A percentile compares a stretch with the other conserved stretches of the same genome.
These are phyloP conservation scores for Actinia equina DNA, from an alignment of 64 coral and sea anemone genomes.

Conservation along the genomic window DNA sequence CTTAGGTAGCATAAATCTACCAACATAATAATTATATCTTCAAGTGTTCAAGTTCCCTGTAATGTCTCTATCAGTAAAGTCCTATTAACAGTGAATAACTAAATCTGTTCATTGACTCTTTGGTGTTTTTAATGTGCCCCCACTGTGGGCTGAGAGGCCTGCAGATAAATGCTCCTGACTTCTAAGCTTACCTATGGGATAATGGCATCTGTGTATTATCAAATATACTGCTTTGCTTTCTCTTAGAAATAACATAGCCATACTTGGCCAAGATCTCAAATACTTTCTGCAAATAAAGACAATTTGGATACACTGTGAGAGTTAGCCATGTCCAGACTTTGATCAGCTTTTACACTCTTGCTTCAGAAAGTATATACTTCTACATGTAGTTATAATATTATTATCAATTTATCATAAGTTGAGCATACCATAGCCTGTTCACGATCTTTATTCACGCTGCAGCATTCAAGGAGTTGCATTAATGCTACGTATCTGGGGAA, in stretches of 20 bases:
- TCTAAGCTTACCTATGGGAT: slow-evolving; percentile 17
- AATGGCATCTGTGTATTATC: slow-evolving; percentile 18
- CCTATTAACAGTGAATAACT: too few relatives aligned
- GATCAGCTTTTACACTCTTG: too few relatives aligned
- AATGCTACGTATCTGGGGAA: slow-evolving; percentile 8
- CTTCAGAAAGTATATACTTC: background rate
- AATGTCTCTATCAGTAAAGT: too few relatives aligned
- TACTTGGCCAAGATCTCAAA: slow-evolving; percentile 55
- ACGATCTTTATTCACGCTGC: slow-evolving; percentile 1
- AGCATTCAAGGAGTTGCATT: background rate
- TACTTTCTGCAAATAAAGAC: slow-evolving; percentile 21
- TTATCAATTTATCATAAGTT: background rate
- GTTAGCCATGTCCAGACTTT: too few relatives aligned
- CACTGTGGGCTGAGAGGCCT: too few relatives aligned
- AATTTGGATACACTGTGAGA: too few relatives aligned
- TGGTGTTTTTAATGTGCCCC: too few relatives aligned
- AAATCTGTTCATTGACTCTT: too few relatives aligned
- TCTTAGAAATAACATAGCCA: slow-evolving; percentile 29
- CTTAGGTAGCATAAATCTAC: too few relatives aligned
- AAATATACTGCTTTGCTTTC: slow-evolving; percentile 22
- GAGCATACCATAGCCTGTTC: background rate
- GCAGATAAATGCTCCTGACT: too few relatives aligned
- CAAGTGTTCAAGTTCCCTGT: too few relatives aligned
- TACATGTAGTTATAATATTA: background rate
- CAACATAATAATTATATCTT: too few relatives aligned